Evolutionary conservation across 2,888 invertebrate genomes (phyloP).

Genomic region (Emmelina monodactyla): DNA sequence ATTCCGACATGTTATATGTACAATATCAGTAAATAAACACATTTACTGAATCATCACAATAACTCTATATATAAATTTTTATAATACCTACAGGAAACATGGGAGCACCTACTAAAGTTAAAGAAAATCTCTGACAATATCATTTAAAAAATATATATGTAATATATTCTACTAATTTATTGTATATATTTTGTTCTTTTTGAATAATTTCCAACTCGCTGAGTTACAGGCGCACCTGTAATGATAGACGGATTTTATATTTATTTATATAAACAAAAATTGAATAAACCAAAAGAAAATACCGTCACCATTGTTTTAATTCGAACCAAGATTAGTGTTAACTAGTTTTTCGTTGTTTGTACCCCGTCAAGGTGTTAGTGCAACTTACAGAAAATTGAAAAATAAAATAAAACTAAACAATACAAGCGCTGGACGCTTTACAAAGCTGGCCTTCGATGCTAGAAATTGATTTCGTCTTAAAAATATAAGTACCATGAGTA

Average conservation of each 20-base stretch:
- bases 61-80: conserved; percentile 18
- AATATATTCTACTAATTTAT: no score
- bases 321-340: background rate
- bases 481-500: no score
- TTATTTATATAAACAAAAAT: conserved; percentile 6
- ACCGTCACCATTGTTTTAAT: background rate
- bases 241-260: conserved; percentile 34
- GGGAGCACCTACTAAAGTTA: conserved; percentile 31
- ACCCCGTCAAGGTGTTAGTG: conserved; percentile 28
- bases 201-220: conserved; percentile 31
- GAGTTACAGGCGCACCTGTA: conserved; percentile 55
- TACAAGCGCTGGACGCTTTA: conserved; percentile 23
- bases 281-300: background rate
- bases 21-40: background rate
- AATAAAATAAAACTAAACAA: conserved; percentile 21
- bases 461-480: no score
- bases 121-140: no score
- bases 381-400: conserved; percentile 19
- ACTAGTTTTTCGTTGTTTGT: background rate
- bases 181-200: conserved; percentile 33
- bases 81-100: conserved; percentile 38
- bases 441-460: no score
- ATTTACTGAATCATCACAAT: conserved; percentile 11
- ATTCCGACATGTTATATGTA: conserved; percentile 40
- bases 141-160: no score